Evolutionary conservation across 2,113 vertebrate species (phyloP).

Genomic region (Rhegmatorhina hoffmannsi): DNA sequence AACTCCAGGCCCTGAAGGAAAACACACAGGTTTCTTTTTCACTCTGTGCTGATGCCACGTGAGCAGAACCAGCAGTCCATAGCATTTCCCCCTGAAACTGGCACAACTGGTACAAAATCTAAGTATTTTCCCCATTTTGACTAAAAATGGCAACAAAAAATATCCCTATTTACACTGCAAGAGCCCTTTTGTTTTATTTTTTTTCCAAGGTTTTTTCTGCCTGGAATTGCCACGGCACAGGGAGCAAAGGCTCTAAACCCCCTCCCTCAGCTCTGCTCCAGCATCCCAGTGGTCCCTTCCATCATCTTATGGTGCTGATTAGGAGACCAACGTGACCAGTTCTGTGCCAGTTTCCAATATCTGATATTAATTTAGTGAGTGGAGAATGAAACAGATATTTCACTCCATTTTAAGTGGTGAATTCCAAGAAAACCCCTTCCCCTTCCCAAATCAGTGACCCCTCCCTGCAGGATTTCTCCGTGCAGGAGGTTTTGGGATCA

Average conservation of each 20-base stretch:
- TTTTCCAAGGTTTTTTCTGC: not conserved
- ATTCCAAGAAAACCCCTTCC: not conserved
- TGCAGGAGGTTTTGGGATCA: not conserved
- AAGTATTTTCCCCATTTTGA: not conserved
- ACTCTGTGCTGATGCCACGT: rapidly evolving
- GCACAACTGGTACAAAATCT: rapidly evolving
- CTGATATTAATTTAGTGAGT: rapidly evolving
- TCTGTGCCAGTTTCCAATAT: rapidly evolving
- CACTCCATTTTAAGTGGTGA: not conserved
- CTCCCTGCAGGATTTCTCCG: not conserved
- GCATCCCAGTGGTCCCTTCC: not conserved
- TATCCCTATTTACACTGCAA: not conserved
- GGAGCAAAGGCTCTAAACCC: not conserved
- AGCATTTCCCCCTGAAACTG: not conserved
- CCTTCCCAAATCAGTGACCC: not conserved
- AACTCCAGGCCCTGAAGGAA: not conserved
- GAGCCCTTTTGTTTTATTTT: not conserved
- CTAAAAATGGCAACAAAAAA: not conserved
- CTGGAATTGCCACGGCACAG: not conserved
- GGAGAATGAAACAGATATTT: rapidly evolving
- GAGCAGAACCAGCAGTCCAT: not conserved
- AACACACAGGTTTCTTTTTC: not conserved
- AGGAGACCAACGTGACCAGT: not conserved
- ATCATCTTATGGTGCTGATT: rapidly evolving
- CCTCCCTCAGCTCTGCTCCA: not conserved